These are phyloP conservation scores for Octodonta nipae DNA, from an alignment of 2,888 invertebrate genomes.

Conservation along the genomic window DNA sequence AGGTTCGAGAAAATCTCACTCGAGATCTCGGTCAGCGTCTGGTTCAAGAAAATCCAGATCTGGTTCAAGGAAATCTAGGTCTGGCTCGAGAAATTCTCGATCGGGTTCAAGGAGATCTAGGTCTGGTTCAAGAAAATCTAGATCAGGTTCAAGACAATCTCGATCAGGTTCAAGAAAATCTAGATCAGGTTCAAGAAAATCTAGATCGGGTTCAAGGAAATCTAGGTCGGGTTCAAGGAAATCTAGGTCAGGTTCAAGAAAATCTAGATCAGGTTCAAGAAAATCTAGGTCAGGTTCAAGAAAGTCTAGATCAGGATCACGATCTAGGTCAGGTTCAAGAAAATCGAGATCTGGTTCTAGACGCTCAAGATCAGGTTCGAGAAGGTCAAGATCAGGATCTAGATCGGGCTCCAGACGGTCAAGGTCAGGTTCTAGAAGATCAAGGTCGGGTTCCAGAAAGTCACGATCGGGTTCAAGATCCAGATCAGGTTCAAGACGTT, in stretches of 20 bases:
- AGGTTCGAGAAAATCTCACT: slow-evolving; percentile 5
- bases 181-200: slow-evolving; percentile 13
- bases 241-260: no score
- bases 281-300: no score
- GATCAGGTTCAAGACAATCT: slow-evolving; percentile 24
- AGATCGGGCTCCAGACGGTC: slow-evolving; percentile 8
- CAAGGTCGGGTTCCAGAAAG: slow-evolving; percentile 22
- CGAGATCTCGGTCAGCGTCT: slow-evolving; percentile 17
- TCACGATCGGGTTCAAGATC: slow-evolving; percentile 26
- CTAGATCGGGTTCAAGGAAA: no score
- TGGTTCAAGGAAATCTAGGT: slow-evolving; percentile 13
- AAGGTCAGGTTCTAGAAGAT: slow-evolving; percentile 15
- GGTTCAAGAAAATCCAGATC: no score
- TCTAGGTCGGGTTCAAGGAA: no score
- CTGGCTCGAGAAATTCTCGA: slow-evolving; percentile 17
- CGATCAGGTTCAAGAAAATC: slow-evolving; percentile 22
- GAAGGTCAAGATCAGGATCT: slow-evolving; percentile 10
- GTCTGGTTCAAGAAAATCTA: slow-evolving; percentile 18
- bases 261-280: no score
- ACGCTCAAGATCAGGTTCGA: slow-evolving; percentile 17
- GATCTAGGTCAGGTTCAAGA: slow-evolving; percentile 16
- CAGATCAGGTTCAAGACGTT: slow-evolving; percentile 18
- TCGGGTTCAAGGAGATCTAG: slow-evolving; percentile 25
- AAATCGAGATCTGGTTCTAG: slow-evolving; percentile 17
- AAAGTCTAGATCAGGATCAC: no score